Evolutionary conservation across 1,140 invertebrate genomes (phyloP).

Genomic region (Aphis craccivora): DNA sequence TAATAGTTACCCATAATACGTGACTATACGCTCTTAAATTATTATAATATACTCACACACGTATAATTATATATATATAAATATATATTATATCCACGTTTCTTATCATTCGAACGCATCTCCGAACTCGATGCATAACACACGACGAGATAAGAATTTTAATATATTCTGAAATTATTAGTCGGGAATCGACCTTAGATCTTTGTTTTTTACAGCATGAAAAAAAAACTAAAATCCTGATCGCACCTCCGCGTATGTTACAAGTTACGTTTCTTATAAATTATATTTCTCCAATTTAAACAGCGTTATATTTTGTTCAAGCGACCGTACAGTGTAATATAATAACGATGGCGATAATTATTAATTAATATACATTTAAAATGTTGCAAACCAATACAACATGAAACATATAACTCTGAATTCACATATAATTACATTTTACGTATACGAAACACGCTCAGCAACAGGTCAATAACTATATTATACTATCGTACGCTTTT

Average conservation of each 20-base stretch:
- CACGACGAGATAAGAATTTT: not conserved
- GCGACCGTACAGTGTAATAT: no score
- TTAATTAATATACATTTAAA: not conserved
- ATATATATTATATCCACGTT: not conserved
- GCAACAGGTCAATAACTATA: not conserved
- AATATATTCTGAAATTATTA: not conserved
- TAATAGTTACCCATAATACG: not conserved
- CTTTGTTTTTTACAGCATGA: not conserved
- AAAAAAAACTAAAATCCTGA: not conserved
- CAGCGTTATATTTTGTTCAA: not conserved
- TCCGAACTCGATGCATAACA: not conserved
- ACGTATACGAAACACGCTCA: not conserved
- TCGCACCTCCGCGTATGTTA: not conserved
- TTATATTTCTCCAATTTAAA: not conserved
- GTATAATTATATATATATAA: not conserved
- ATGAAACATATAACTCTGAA: not conserved
- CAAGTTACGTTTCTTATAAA: not conserved
- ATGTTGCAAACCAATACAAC: not conserved
- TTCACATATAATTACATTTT: not conserved
- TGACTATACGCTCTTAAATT: not conserved
- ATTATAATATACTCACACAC: not conserved
- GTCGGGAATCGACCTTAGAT: not conserved
- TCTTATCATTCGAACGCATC: slow-evolving; percentile 6
- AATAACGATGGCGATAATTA: no score
- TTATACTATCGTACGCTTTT: not conserved